Conservation (phyloP, 1,140 invertebrate genomes). For the Panulirus ornatus region DNA sequence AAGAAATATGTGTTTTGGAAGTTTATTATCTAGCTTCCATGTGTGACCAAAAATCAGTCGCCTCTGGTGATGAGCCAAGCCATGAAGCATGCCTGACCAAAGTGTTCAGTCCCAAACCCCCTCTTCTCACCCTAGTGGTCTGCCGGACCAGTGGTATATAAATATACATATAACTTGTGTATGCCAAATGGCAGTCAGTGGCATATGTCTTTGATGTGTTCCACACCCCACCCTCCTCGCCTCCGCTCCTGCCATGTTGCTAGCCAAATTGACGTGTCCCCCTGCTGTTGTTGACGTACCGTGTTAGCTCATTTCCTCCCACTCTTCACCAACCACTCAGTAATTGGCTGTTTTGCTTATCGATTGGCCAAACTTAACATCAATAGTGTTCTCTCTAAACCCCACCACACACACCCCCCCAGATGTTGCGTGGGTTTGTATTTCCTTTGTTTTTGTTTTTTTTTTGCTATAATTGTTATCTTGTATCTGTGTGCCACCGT, state of each 20-base stretch:
- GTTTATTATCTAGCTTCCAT: too few relatives aligned
- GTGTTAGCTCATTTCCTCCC: not conserved
- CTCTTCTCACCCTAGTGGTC: not conserved
- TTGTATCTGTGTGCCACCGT: not conserved
- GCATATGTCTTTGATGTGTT: not conserved
- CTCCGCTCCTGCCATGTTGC: not conserved
- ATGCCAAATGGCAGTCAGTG: not conserved
- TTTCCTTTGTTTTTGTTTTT: not conserved
- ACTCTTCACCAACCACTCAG: not conserved
- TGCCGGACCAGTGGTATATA: too few relatives aligned
- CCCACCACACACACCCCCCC: too few relatives aligned
- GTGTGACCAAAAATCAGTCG: too few relatives aligned
- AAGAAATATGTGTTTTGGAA: too few relatives aligned
- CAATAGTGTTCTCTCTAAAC: not conserved
- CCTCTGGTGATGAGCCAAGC: not conserved
- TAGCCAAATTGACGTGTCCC: not conserved
- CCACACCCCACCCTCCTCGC: not conserved
- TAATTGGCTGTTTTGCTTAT: not conserved
- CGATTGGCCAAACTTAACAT: not conserved
- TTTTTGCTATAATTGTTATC: not conserved
- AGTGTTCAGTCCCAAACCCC: too few relatives aligned
- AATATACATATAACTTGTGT: not conserved
- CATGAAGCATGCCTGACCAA: too few relatives aligned
- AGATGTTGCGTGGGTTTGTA: not conserved
- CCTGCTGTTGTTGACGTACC: conserved; percentile 3